Percentiles rank a stretch among this genome's conserved stretches.
Conservation (phyloP, 1,140 invertebrate species). For the Drosophila kepulauana region DNA sequence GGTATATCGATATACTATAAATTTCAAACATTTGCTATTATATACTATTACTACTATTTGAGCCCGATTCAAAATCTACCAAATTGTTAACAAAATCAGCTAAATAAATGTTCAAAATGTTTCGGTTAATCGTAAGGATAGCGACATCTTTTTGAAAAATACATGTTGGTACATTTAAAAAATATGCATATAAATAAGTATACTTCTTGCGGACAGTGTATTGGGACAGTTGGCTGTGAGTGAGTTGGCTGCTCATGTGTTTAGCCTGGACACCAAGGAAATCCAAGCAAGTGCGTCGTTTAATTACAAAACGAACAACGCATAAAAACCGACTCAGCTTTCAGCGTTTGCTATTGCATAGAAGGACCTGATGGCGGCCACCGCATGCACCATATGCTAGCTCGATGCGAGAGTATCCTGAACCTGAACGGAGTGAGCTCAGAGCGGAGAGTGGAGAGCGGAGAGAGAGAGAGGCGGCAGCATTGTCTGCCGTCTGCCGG, state of each 20-base stretch:
- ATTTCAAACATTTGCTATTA: too few relatives aligned
- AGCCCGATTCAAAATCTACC: too few relatives aligned
- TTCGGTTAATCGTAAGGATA: too few relatives aligned
- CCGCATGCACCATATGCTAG: conserved; percentile 11
- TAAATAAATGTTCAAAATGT: too few relatives aligned
- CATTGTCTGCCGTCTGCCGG: conserved; percentile 52
- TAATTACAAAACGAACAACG: conserved; percentile 84
- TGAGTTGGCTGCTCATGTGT: conserved; percentile 15
- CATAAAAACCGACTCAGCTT: conserved; percentile 70
- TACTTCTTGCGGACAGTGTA: conserved; percentile 33
- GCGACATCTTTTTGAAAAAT: too few relatives aligned
- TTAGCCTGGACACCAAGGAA: conserved; percentile 44
- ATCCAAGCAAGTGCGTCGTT: conserved; percentile 78
- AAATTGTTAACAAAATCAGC: too few relatives aligned
- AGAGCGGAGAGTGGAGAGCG: conserved; percentile 20
- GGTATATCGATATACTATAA: too few relatives aligned
- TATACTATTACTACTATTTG: too few relatives aligned
- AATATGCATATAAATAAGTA: neutral
- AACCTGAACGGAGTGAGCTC: conserved; percentile 13
- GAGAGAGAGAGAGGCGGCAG: neutral
- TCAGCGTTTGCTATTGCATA: conserved; percentile 17
- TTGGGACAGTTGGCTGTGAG: conserved; percentile 12
- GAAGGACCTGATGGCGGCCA: conserved; percentile 8
- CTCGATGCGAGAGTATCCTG: conserved; percentile 12
- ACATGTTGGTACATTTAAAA: neutral